Conservation (phyloP, 2,113 vertebrate species). For the Perca fluviatilis region DNA sequence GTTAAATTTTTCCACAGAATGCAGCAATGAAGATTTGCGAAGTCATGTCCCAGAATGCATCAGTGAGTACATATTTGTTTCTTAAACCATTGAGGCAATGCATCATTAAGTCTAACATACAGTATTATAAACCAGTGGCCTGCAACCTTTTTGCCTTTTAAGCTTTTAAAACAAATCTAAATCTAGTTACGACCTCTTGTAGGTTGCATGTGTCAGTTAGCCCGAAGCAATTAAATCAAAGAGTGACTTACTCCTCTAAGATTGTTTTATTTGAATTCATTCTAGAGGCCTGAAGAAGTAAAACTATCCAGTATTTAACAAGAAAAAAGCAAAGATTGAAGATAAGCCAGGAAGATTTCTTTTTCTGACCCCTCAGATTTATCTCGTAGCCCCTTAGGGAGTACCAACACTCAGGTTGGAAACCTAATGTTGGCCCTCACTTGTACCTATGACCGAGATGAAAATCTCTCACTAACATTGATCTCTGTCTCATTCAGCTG, state of each 20-base stretch:
- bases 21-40: conserved; percentile 85
- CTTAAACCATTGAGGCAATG: neutral
- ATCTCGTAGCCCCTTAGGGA: neutral
- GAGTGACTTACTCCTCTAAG: neutral
- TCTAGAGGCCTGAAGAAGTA: neutral
- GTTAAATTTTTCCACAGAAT: conserved; percentile 81
- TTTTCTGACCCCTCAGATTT: neutral
- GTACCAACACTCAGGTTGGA: neutral
- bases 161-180: neutral
- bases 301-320: neutral
- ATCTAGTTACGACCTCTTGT: neutral
- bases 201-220: neutral
- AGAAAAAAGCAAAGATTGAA: neutral
- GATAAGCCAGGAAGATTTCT: neutral
- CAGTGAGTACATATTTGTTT: conserved; percentile 80
- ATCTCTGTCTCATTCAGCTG: conserved; percentile 73
- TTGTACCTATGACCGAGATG: neutral
- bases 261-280: neutral
- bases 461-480: neutral
- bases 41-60: conserved; percentile 87
- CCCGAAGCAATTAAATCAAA: neutral
- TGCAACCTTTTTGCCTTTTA: neutral
- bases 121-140: neutral
- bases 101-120: neutral
- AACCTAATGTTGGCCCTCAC: neutral